Evolutionary conservation across 2,888 invertebrate genomes (phyloP).

Genomic region (Diachrysia chrysitis): DNA sequence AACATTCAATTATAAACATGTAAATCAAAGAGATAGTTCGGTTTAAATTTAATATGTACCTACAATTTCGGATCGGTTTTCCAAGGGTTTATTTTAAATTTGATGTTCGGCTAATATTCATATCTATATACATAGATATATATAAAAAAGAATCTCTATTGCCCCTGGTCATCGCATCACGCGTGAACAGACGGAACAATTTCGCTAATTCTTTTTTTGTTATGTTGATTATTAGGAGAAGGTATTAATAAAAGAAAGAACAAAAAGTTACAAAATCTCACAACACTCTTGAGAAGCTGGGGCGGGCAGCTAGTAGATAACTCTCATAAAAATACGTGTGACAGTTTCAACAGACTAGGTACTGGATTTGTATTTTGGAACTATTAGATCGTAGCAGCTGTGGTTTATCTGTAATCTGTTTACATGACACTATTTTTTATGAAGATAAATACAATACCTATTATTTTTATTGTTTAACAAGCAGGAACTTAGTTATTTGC

Average conservation of each 20-base stretch:
- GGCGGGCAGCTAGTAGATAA: too few relatives aligned
- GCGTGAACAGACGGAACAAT: too few relatives aligned
- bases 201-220: too few relatives aligned
- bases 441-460: neutral
- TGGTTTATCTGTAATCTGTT: neutral
- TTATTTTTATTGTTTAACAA: too few relatives aligned
- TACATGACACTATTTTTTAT: neutral
- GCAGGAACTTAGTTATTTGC: conserved; percentile 7
- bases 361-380: neutral
- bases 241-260: too few relatives aligned
- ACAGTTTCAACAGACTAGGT: neutral
- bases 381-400: neutral
- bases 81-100: neutral
- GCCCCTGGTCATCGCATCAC: too few relatives aligned
- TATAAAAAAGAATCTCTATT: too few relatives aligned
- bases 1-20: neutral
- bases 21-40: neutral
- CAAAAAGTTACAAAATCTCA: too few relatives aligned
- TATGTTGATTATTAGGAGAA: too few relatives aligned
- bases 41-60: neutral
- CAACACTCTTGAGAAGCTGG: too few relatives aligned
- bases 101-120: neutral
- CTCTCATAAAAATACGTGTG: neutral
- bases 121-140: too few relatives aligned
- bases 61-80: neutral